Evolutionary conservation across 2,888 invertebrate species (phyloP).

Genomic region (Drosophila mayaguana): DNA sequence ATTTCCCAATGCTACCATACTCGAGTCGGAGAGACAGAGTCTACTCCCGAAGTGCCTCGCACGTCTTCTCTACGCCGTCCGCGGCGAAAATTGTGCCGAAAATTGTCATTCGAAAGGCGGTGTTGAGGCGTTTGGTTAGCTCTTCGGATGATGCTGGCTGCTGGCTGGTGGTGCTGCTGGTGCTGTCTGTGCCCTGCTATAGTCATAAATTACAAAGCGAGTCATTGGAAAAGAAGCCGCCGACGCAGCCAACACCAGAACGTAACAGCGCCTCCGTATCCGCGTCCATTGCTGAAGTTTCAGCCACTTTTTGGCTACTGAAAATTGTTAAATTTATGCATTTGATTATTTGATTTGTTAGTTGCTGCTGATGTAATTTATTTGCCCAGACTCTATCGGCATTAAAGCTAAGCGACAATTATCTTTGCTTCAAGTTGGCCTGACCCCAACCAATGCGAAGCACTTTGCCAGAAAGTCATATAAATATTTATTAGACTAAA

Average conservation of each 20-base stretch:
- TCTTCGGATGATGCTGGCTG: conserved; percentile 19
- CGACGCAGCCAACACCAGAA: conserved; percentile 46
- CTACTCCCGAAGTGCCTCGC: not conserved
- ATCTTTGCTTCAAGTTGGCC: conserved; percentile 23
- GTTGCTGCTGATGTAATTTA: conserved; percentile 71
- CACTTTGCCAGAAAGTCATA: conserved; percentile 69
- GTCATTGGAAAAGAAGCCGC: conserved; percentile 72
- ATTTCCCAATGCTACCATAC: conserved; percentile 56
- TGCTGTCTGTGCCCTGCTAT: conserved; percentile 46
- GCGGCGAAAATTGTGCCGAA: conserved; percentile 74
- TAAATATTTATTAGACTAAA: conserved; percentile 77
- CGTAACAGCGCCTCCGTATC: not conserved
- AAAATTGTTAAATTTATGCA: conserved; percentile 78
- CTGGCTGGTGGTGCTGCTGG: conserved; percentile 16
- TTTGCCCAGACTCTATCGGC: conserved; percentile 45
- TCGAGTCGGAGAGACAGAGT: conserved; percentile 1
- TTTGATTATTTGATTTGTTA: conserved; percentile 74
- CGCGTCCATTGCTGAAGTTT: conserved; percentile 30
- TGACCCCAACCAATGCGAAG: conserved; percentile 15
- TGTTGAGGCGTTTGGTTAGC: conserved; percentile 28
- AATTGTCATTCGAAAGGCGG: conserved; percentile 74
- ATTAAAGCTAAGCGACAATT: conserved; percentile 37
- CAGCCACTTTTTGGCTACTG: conserved; percentile 73
- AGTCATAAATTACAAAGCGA: conserved; percentile 83
- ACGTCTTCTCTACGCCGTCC: conserved; percentile 30